Conservation (phyloP, 2,888 invertebrate species). For the Phymatocera aterrima region DNA sequence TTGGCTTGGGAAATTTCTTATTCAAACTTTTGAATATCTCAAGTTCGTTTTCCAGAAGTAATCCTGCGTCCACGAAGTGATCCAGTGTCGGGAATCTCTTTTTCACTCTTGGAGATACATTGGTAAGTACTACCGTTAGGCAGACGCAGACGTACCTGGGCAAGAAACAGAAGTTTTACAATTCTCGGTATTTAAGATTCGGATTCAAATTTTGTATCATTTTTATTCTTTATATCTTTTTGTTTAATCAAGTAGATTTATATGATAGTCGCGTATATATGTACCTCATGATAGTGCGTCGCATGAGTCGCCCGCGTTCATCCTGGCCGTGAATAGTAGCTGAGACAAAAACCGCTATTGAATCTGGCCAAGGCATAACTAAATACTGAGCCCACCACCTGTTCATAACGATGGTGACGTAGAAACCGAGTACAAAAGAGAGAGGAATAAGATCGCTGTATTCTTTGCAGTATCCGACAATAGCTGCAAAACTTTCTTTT, state of each 20-base stretch:
- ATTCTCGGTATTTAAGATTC: neutral
- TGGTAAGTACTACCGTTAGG: constrained; percentile 90
- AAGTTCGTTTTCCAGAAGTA: constrained; percentile 89
- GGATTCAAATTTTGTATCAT: neutral
- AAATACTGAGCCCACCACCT: constrained; percentile 86
- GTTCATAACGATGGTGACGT: constrained; percentile 94
- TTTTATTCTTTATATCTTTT: neutral
- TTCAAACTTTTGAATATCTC: constrained; percentile 87
- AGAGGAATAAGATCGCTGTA: constrained; percentile 93
- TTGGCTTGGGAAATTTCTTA: constrained; percentile 87
- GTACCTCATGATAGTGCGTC: constrained; percentile 77
- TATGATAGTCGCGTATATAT: too few species aligned
- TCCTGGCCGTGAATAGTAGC: constrained; percentile 79
- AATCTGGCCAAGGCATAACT: constrained; percentile 80
- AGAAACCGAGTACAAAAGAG: constrained; percentile 96
- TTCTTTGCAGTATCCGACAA: constrained; percentile 90
- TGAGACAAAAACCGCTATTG: constrained; percentile 78
- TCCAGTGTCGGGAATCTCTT: constrained; percentile 90
- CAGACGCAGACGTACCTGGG: constrained; percentile 83
- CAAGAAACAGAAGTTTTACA: too few species aligned
- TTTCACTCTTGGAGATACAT: constrained; percentile 92
- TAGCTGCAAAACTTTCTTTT: constrained; percentile 87
- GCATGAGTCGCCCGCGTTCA: constrained; percentile 77
- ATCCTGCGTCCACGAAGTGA: constrained; percentile 90
- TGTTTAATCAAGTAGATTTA: neutral